Evolutionary conservation across 2,113 vertebrate species (phyloP).

Genomic region (Grallaria varia): DNA sequence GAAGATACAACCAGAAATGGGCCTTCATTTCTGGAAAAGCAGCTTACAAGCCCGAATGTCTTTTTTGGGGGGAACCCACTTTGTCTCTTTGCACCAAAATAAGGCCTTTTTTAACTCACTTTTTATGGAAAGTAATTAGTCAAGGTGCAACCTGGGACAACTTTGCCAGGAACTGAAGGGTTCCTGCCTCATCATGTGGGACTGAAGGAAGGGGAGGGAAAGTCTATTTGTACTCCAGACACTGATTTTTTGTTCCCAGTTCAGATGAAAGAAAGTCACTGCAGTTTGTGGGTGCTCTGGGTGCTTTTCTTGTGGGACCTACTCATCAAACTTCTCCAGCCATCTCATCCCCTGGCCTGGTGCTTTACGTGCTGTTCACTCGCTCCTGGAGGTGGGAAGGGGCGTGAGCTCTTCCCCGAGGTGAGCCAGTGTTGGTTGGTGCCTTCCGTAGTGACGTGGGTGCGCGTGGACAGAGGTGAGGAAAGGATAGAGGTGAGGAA

Average conservation of each 20-base stretch:
- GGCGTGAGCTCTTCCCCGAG: not conserved
- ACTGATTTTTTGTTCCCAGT: fast-evolving
- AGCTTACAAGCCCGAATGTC: not conserved
- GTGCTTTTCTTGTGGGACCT: not conserved
- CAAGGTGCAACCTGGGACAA: not conserved
- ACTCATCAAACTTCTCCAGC: not conserved
- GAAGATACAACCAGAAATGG: not conserved
- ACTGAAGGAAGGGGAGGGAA: not conserved
- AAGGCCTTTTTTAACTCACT: not conserved
- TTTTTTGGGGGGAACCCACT: fast-evolving
- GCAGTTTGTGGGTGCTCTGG: not conserved
- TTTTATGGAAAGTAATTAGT: not conserved
- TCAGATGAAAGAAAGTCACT: not conserved
- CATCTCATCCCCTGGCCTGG: not conserved
- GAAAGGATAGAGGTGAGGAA: not conserved
- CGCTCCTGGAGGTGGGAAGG: not conserved
- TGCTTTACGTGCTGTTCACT: not conserved
- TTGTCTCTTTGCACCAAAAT: not conserved
- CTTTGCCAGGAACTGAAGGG: not conserved
- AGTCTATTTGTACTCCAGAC: fast-evolving
- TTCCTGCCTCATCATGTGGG: not conserved
- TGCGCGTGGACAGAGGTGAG: not conserved
- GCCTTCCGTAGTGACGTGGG: not conserved
- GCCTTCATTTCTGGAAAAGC: not conserved
- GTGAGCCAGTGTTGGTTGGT: not conserved